Evolutionary conservation across 2,888 invertebrate genomes (phyloP).

Genomic region (Drosophila dives): DNA sequence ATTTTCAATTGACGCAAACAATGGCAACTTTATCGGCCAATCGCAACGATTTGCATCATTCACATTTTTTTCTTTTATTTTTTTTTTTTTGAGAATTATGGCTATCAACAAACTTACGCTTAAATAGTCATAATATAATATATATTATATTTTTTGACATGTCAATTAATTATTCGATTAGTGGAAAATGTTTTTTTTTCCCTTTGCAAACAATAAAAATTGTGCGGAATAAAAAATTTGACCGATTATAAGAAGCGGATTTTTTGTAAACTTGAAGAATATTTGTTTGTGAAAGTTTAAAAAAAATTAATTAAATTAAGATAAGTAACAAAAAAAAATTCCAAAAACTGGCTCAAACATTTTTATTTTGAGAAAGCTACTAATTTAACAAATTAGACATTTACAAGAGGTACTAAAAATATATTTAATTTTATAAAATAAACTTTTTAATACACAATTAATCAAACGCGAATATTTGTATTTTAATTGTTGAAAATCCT

Average conservation of each 20-base stretch:
- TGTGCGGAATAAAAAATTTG: too few species aligned
- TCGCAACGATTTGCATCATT: neutral
- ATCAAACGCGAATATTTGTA: neutral
- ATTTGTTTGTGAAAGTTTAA: neutral
- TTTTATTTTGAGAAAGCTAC: neutral
- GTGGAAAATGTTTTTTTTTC: neutral
- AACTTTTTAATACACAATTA: neutral
- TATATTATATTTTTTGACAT: neutral
- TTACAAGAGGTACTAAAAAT: neutral
- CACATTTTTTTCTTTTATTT: too few species aligned
- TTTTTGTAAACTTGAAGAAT: too few species aligned
- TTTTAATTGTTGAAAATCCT: neutral
- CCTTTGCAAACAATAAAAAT: too few species aligned
- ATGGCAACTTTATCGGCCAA: conserved; percentile 29
- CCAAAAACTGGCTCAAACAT: neutral
- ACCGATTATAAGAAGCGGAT: too few species aligned
- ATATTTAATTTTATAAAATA: neutral
- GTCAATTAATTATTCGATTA: neutral
- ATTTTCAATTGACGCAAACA: conserved; percentile 27
- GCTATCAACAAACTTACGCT: neutral
- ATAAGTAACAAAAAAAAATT: neutral
- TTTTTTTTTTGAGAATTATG: too few species aligned
- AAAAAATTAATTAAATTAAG: too few species aligned
- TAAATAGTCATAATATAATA: neutral
- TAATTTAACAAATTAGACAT: neutral